Base-by-base conservation (phyloP, 2,888 invertebrate species). In the Hirtodrosophila duncani region DNA sequence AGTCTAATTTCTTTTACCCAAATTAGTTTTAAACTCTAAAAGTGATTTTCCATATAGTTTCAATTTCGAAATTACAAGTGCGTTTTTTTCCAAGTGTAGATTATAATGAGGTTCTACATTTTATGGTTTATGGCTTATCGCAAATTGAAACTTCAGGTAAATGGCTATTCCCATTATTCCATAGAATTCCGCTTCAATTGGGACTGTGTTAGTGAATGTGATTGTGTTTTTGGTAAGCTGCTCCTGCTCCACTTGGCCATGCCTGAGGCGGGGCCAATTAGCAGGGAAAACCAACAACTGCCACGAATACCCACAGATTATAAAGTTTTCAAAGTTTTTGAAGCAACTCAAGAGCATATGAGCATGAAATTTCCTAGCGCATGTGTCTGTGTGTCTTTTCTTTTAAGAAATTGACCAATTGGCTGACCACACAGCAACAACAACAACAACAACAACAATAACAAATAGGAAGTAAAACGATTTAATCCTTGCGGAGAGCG, bases 391-490 rank as follows among this genome's bases (percentile, higher is more conserved):
- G 30, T 41, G 21, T 24, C 52, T 64, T 64, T 79, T 67, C 70
- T 65, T 66, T 51, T 74, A 63, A 67, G 74, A 82, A 74, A 78
- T 71, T 79, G 81, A 82, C 81, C 81, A 81, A 81, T 81, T 79
- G 82, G 64, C 81, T 74, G 71, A 69, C 78, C 81, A 65, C 65
- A 63, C 51, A 33, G 30, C 42, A 48, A 36, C 53, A 59, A 45
- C 53, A 51, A 45, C 31, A 41, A 60, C 52, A 36, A 60, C 43
- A 60, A 31, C 66, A 66, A 80, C 81, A 75, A 81, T 81, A 79
- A 75, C 77, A 71, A 81, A 68, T 70, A 77, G 72, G 77, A 77
- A 79, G 79, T 77, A 79, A 75, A 81, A 81, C 72, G 82, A 77
- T 74, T 67, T 77, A 77, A 77, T 80, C 78, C 81, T 49, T 45